Evolutionary conservation across 2,888 invertebrate species (phyloP).

Genomic region (Habroteleia sp.): DNA sequence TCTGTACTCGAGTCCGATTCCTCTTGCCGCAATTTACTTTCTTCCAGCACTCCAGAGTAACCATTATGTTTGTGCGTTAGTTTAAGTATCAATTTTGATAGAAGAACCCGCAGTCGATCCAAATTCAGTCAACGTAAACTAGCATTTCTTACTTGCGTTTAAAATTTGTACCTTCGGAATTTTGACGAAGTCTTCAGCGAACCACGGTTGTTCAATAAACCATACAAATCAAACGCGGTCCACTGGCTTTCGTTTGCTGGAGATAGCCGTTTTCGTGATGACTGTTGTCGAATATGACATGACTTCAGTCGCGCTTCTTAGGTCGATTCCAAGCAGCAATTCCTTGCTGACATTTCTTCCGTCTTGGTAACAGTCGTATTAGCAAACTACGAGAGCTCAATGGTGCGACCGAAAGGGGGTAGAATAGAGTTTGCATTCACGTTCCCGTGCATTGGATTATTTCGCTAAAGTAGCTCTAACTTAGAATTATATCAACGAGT

Average conservation of each 20-base stretch:
- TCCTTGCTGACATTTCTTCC: conserved; percentile 26
- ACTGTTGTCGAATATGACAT: conserved; percentile 13
- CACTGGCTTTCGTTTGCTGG: conserved; percentile 1
- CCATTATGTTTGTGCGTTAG: conserved; percentile 8
- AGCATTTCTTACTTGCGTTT: neutral
- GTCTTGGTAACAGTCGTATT: conserved; percentile 5
- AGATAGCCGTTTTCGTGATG: neutral
- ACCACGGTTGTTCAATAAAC: no score
- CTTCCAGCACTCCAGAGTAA: conserved; percentile 22
- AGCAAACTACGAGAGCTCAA: conserved; percentile 4
- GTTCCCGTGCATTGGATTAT: conserved; percentile 14
- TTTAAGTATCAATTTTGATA: conserved; percentile 36
- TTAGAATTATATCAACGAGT: conserved; percentile 10
- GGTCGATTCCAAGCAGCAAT: neutral
- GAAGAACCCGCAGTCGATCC: conserved; percentile 17
- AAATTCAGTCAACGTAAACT: neutral
- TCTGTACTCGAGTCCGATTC: conserved; percentile 25
- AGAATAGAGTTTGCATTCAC: conserved; percentile 1
- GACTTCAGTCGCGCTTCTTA: conserved; percentile 13
- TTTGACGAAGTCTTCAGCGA: neutral
- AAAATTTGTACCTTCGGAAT: neutral
- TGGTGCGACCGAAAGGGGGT: neutral
- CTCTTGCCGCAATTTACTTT: conserved; percentile 12
- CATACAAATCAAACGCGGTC: no score
- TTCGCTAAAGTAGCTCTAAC: conserved; percentile 35